phyloP scores from a whole-genome alignment of 2,888 invertebrate species.

The Pristionchus entomophagus region DNA sequence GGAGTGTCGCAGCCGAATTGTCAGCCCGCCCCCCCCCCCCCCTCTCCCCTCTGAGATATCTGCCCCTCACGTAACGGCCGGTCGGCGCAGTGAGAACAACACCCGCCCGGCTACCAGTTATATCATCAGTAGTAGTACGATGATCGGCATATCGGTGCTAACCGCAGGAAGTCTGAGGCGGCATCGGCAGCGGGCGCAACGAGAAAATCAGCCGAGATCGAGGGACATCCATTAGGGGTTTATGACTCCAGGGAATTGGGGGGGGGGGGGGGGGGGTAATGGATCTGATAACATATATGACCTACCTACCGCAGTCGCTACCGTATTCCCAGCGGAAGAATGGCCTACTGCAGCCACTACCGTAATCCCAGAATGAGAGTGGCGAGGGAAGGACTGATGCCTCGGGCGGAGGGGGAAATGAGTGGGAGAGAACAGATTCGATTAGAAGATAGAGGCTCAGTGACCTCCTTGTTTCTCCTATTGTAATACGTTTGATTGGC shows the following conservation, averaged over 20 bases:
- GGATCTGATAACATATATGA: background rate
- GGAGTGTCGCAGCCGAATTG: no score
- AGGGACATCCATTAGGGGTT: background rate
- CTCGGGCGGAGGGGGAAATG: background rate
- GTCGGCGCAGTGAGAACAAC: conserved; percentile 24
- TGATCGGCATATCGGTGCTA: background rate
- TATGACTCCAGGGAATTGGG: background rate
- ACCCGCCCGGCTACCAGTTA: conserved; percentile 13
- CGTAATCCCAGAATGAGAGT: background rate
- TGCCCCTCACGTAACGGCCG: conserved; percentile 9
- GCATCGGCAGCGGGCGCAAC: background rate
- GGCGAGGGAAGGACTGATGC: background rate
- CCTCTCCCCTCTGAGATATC: background rate
- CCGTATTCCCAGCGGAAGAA: no score
- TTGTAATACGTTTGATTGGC: conserved; percentile 27
- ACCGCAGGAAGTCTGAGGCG: background rate
- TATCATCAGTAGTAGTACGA: conserved; percentile 27
- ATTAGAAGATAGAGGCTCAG: background rate
- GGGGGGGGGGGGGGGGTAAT: background rate
- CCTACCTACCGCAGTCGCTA: background rate
- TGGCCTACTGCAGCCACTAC: no score
- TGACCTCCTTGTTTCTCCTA: conserved; percentile 34
- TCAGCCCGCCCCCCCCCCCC: background rate
- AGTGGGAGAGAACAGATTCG: conserved; percentile 13
- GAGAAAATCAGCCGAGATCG: background rate